Percentiles rank a stretch among this genome's conserved stretches.
Conservation (phyloP, 1,140 invertebrate species). For the Sogatella furcifera region DNA sequence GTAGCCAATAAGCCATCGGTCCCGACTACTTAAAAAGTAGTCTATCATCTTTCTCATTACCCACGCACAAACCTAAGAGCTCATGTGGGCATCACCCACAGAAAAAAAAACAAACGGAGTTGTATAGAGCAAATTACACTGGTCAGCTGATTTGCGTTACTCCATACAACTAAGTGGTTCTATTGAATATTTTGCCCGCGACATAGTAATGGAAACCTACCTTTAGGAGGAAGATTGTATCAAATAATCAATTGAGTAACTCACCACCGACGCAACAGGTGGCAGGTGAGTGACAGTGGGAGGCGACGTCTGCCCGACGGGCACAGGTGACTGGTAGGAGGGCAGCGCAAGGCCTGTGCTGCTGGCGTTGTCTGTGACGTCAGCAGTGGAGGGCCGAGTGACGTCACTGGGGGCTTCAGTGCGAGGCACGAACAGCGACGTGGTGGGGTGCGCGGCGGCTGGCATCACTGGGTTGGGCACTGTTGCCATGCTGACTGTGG, state of each 20-base stretch:
- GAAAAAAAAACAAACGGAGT: no score
- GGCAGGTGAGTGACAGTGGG: slow-evolving; percentile 3
- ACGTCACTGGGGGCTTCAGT: slow-evolving; percentile 3
- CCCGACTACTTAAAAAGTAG: no score
- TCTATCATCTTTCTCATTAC: no score
- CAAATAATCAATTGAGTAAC: neutral
- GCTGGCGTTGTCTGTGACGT: slow-evolving; percentile 1
- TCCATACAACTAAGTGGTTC: no score
- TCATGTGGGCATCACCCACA: no score
- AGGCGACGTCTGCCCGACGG: neutral
- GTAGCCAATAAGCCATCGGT: no score
- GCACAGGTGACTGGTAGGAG: neutral
- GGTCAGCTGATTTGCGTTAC: no score
- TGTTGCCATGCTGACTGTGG: slow-evolving; percentile 4
- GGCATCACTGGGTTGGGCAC: slow-evolving; percentile 1
- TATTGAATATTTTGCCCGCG: no score
- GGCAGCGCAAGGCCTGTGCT: neutral
- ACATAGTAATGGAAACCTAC: no score
- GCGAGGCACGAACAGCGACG: neutral
- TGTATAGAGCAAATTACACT: no score
- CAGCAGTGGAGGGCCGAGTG: neutral
- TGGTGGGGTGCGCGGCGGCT: neutral
- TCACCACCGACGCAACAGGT: slow-evolving; percentile 3
- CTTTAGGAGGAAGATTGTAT: neutral
- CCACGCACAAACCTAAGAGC: no score